Evolutionary conservation across 2,797 vertebrate species (phyloP).

Genomic region (Chelonia mydas): DNA sequence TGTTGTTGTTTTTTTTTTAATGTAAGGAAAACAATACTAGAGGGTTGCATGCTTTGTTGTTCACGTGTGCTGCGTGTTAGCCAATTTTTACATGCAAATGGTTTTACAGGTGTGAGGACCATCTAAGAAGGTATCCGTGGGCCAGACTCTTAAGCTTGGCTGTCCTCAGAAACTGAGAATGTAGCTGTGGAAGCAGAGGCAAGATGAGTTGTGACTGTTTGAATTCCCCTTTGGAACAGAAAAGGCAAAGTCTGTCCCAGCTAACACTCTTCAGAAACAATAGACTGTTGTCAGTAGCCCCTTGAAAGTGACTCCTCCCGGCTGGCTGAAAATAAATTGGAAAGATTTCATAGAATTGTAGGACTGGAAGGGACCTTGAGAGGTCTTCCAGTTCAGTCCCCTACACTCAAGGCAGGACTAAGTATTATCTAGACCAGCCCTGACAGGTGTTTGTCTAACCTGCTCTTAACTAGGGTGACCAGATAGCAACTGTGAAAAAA

Average conservation of each 20-base stretch:
- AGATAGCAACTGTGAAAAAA: too few species aligned
- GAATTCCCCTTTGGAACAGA: not conserved
- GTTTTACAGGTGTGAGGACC: not conserved
- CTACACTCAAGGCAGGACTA: too few species aligned
- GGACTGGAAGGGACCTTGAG: too few species aligned
- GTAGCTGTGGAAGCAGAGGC: not conserved
- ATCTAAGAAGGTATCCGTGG: not conserved
- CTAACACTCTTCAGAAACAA: not conserved
- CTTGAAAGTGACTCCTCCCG: not conserved
- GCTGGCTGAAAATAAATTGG: not conserved
- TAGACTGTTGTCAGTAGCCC: not conserved
- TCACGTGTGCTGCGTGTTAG: not conserved
- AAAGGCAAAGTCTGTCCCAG: not conserved
- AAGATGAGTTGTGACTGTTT: rapidly evolving
- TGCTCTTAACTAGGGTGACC: too few species aligned
- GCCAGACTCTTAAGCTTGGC: not conserved
- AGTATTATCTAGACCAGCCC: too few species aligned
- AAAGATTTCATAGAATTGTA: not conserved
- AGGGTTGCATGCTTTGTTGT: not conserved
- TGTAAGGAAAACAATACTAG: not conserved
- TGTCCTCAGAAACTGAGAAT: not conserved
- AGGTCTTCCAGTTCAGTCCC: too few species aligned
- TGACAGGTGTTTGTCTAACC: too few species aligned
- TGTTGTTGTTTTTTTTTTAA: not conserved
- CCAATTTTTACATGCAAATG: not conserved